phyloP scores from a whole-genome alignment of 2,113 vertebrate species.

The Camelus dromedarius region DNA sequence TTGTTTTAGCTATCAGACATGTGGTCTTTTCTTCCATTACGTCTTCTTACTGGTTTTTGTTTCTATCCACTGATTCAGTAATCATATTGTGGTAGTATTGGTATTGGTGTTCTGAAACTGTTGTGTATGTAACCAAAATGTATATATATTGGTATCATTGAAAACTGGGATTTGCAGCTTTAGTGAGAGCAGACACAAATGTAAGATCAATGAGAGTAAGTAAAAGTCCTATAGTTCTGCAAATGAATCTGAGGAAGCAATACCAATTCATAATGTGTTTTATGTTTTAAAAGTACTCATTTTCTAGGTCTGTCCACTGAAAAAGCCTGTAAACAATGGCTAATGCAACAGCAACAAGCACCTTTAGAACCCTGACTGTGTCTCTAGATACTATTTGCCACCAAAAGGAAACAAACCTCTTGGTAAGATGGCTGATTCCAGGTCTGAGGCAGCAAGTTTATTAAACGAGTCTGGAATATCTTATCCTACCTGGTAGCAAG shows the following conservation, averaged over 20 bases:
- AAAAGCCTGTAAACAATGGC: neutral
- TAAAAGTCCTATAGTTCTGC: neutral
- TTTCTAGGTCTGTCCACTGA: slow-evolving; percentile 13
- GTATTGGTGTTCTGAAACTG: neutral
- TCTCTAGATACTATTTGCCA: slow-evolving; percentile 23
- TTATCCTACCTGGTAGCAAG: neutral
- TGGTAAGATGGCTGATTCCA: neutral
- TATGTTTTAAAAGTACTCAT: neutral
- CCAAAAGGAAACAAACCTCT: neutral
- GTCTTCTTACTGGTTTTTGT: neutral
- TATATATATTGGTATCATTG: neutral
- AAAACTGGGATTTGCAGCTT: neutral
- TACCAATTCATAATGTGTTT: slow-evolving; percentile 6
- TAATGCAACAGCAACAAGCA: neutral
- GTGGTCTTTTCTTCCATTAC: slow-evolving; percentile 3
- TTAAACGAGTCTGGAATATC: neutral
- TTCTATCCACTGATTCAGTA: neutral
- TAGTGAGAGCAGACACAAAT: neutral
- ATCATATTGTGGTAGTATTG: neutral
- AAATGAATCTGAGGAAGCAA: neutral
- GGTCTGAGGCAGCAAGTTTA: neutral
- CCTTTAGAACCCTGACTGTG: neutral
- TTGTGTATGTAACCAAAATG: neutral
- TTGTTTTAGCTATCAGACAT: neutral
- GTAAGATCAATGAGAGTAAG: neutral